phyloP scores from a whole-genome alignment of 2,113 vertebrate species.

The Protobothrops mucrosquamatus region DNA sequence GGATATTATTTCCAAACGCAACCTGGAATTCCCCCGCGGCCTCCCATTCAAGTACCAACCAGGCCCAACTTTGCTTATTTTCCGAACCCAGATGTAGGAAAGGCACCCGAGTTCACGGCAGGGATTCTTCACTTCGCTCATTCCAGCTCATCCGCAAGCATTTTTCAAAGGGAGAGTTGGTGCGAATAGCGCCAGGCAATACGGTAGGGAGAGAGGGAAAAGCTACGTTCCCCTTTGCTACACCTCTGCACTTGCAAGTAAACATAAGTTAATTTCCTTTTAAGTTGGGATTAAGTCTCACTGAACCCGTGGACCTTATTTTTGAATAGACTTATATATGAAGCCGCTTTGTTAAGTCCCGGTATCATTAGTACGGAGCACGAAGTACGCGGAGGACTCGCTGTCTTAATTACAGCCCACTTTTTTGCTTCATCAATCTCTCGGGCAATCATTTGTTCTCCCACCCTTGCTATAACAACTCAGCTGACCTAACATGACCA shows the following conservation, averaged over 20 bases:
- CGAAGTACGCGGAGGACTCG: not conserved
- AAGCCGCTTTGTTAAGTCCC: not conserved
- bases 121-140: not conserved
- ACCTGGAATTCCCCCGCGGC: not conserved
- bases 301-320: not conserved
- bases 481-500: slow-evolving; percentile 50
- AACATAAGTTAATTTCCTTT: not conserved
- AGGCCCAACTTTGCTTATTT: not conserved
- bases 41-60: not conserved
- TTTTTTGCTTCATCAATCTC: slow-evolving; percentile 22
- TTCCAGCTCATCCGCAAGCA: not conserved
- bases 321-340: not conserved
- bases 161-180: not conserved
- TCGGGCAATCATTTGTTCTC: slow-evolving; percentile 23
- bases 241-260: not conserved
- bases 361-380: not conserved
- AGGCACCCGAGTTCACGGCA: not conserved
- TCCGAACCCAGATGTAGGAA: not conserved
- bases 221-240: not conserved
- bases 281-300: not conserved
- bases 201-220: not conserved
- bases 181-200: not conserved
- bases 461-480: slow-evolving; percentile 45
- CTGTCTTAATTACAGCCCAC: slow-evolving; percentile 33
- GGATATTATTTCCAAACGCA: not conserved